A percentile compares a stretch with the other conserved stretches of the same genome.
phyloP scores from a whole-genome alignment of 2,888 invertebrate genomes.

The Drosophila monieri region DNA sequence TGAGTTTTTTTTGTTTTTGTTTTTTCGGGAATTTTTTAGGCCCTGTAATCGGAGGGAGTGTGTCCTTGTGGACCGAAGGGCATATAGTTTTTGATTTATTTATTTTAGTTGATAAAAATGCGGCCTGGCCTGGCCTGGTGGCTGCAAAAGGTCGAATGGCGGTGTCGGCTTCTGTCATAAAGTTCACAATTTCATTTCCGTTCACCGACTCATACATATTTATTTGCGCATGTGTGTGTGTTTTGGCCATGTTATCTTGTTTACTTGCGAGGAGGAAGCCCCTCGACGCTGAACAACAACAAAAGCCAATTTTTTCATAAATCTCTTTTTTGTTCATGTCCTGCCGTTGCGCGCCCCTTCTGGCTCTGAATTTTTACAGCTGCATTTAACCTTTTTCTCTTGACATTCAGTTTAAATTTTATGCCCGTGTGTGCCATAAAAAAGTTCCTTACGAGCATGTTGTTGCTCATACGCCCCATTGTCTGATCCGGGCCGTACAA shows the following conservation, averaged over 20 bases:
- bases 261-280: slow-evolving; percentile 53
- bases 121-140: slow-evolving; percentile 31
- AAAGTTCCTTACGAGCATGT: slow-evolving; percentile 42
- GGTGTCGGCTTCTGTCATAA: slow-evolving; percentile 54
- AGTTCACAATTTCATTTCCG: slow-evolving; percentile 69
- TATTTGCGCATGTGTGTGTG: slow-evolving; percentile 15
- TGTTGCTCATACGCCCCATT: slow-evolving; percentile 69
- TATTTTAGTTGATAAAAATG: slow-evolving; percentile 48
- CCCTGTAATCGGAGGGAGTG: background rate
- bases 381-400: slow-evolving; percentile 72
- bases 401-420: slow-evolving; percentile 67
- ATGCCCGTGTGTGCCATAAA: slow-evolving; percentile 66
- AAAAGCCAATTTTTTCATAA: slow-evolving; percentile 76
- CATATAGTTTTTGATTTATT: slow-evolving; percentile 44
- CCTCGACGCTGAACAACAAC: slow-evolving; percentile 35
- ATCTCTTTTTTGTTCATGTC: slow-evolving; percentile 51
- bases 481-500: slow-evolving; percentile 54
- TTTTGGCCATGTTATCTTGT: slow-evolving; percentile 61
- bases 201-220: slow-evolving; percentile 23
- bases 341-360: slow-evolving; percentile 5
- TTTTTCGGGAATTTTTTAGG: background rate
- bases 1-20: background rate
- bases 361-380: slow-evolving; percentile 55
- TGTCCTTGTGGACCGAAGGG: slow-evolving; percentile 25
- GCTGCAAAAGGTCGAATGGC: slow-evolving; percentile 28